A percentile compares a stretch with the other conserved stretches of the same genome.
These are phyloP conservation scores for Perodicticus potto DNA, from an alignment of 2,797 vertebrate genomes.

Conservation along the genomic window DNA sequence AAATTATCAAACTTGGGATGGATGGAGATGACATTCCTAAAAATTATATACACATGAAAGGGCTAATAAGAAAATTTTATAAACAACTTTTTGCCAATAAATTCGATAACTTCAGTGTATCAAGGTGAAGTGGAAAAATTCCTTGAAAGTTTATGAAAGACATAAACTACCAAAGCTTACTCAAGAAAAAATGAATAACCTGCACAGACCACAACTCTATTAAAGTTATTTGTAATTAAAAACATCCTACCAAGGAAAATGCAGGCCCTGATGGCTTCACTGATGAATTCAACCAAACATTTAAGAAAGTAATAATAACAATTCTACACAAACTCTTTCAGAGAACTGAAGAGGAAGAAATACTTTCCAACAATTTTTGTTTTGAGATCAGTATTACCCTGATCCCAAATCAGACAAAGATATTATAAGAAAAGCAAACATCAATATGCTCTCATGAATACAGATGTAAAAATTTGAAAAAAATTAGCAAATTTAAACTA, in stretches of 20 bases:
- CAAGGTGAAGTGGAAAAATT: neutral
- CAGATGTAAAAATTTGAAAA: neutral
- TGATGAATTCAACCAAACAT: neutral
- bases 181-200: neutral
- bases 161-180: neutral
- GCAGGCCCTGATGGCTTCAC: neutral
- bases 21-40: neutral
- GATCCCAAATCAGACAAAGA: neutral
- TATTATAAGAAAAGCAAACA: neutral
- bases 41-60: neutral
- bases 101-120: neutral
- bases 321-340: neutral
- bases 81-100: neutral
- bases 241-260: neutral
- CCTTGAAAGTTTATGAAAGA: neutral
- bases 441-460: neutral
- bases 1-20: neutral
- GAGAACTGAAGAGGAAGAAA: neutral
- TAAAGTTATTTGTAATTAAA: slow-evolving; percentile 50
- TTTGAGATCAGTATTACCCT: neutral
- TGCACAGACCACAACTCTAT: neutral
- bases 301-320: slow-evolving; percentile 27
- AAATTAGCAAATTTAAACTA: neutral
- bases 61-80: neutral
- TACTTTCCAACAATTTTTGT: neutral